These are phyloP conservation scores for Meriones unguiculatus DNA, from an alignment of 2,113 vertebrate genomes.

Conservation along the genomic window DNA sequence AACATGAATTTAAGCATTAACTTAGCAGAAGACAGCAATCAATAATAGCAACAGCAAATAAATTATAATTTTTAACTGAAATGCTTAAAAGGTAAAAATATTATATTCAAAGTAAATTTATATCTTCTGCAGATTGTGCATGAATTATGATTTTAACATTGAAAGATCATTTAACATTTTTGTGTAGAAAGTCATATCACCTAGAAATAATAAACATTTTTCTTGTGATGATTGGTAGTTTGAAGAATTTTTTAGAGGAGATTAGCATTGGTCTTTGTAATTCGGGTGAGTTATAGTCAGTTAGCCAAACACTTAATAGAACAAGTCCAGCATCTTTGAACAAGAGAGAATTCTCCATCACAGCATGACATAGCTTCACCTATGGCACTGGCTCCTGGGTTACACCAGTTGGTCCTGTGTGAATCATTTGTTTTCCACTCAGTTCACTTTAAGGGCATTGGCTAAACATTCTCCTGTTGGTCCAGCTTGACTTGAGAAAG, in stretches of 20 bases:
- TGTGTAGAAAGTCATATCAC: background rate
- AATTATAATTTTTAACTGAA: background rate
- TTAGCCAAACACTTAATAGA: background rate
- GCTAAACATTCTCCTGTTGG: background rate
- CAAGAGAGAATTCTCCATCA: background rate
- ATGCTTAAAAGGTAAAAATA: background rate
- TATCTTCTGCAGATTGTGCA: background rate
- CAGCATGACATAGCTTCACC: rapidly evolving
- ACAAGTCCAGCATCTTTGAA: background rate
- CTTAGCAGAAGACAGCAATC: background rate
- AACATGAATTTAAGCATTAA: background rate
- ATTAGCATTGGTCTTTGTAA: background rate
- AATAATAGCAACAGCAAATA: background rate
- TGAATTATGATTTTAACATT: background rate
- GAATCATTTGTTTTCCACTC: background rate
- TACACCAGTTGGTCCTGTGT: background rate
- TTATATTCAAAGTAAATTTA: background rate
- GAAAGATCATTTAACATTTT: background rate
- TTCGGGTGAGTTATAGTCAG: background rate
- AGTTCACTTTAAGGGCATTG: background rate
- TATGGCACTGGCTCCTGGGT: background rate
- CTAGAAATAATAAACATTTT: background rate
- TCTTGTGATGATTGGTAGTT: background rate
- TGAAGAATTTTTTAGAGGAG: background rate
- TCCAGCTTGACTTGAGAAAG: background rate